Percentiles rank a stretch among this genome's conserved stretches.
Conservation (phyloP, 1,140 invertebrate species). For the Drosophila persimilis region DNA sequence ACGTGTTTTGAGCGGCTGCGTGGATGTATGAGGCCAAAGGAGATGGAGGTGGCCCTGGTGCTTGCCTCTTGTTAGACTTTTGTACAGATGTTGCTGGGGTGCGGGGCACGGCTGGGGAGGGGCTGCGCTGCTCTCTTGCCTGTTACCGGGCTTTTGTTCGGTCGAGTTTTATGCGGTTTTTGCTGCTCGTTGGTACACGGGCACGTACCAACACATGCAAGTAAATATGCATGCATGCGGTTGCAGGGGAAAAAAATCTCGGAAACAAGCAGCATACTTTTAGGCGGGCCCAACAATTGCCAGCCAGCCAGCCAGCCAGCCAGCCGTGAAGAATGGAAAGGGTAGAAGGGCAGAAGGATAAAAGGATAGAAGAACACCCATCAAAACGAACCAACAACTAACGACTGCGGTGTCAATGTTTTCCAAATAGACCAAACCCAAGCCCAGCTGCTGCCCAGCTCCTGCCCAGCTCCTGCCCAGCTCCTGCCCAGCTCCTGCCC, state of each 20-base stretch:
- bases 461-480: no score
- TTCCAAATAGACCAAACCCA: no score
- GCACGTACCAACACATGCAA: slow-evolving; percentile 1
- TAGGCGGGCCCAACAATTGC: slow-evolving; percentile 62
- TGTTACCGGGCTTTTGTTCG: slow-evolving; percentile 44
- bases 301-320: slow-evolving; percentile 52
- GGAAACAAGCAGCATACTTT: slow-evolving; percentile 70
- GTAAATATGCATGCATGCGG: slow-evolving; percentile 26
- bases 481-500: no score
- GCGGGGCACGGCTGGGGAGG: slow-evolving; percentile 31
- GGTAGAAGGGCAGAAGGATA: neutral
- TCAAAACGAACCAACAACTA: slow-evolving; percentile 15
- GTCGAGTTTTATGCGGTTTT: slow-evolving; percentile 60
- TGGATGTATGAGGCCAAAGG: neutral
- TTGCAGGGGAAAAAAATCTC: slow-evolving; percentile 48
- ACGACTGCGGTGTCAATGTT: no score
- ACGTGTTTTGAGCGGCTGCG: slow-evolving; percentile 20
- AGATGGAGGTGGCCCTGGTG: no score
- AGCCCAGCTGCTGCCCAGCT: no score
- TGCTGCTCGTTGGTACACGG: slow-evolving; percentile 30
- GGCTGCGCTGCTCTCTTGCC: slow-evolving; percentile 55
- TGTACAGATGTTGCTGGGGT: slow-evolving; percentile 16
- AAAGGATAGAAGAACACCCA: slow-evolving; percentile 24
- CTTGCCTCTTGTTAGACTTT: slow-evolving; percentile 14
- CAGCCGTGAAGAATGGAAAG: slow-evolving; percentile 44